phyloP scores from a whole-genome alignment of 1,140 invertebrate genomes.

The Saccostrea glomerata region DNA sequence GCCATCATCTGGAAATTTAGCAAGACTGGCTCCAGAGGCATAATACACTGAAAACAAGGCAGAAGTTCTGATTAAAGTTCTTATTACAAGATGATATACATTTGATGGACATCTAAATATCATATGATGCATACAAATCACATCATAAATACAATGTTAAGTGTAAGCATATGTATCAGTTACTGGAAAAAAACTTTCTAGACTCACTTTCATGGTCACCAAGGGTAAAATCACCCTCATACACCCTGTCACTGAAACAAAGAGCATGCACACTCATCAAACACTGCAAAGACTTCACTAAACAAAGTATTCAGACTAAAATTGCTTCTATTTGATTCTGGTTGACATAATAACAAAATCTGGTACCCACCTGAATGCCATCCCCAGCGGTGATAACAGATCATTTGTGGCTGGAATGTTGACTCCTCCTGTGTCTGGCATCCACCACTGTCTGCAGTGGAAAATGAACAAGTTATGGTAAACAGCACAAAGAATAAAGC shows the following conservation, averaged over 20 bases:
- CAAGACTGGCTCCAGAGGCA: constrained; percentile 92
- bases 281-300: background rate
- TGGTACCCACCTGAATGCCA: constrained; percentile 85
- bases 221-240: constrained; percentile 91
- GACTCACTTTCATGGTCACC: constrained; percentile 87
- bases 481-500: no score
- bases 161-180: no score
- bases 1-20: constrained; percentile 87
- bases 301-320: background rate
- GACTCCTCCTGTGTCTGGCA: constrained; percentile 95
- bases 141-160: background rate
- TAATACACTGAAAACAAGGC: constrained; percentile 85
- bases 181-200: background rate
- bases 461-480: no score
- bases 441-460: constrained; percentile 86
- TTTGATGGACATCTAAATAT: background rate
- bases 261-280: background rate
- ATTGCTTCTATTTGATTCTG: background rate
- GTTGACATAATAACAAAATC: background rate
- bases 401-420: constrained; percentile 97
- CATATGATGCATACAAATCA: background rate
- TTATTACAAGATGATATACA: background rate
- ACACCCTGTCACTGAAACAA: constrained; percentile 27
- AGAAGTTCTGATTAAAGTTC: background rate
- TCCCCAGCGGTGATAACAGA: constrained; percentile 88